Base-by-base conservation (phyloP, 2,888 invertebrate species). In the Volucella zonaria region DNA sequence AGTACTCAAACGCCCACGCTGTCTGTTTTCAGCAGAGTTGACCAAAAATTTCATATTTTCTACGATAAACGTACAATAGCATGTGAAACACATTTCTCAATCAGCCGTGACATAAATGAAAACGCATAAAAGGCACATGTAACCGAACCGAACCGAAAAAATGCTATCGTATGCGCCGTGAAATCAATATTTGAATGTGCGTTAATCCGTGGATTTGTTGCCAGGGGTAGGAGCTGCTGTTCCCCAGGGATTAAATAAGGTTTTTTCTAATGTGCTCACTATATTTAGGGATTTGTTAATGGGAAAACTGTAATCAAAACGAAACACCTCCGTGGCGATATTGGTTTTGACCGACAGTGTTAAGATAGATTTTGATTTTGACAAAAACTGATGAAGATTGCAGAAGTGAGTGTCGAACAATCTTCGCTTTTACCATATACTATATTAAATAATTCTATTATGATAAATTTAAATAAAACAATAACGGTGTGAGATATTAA, bases 91-190 rank as follows among this genome's bases (percentile, higher is more conserved):
- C 49, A 42, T 45, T 42, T 68, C 62, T 58, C 58, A 81, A 81
- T 76, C 81, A 73, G 61, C 67, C 80, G 62, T 67, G 71, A 68
- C 71, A 67, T 54, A 59, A 42, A 51, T 15, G 76, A 62, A 70
- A 49, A 64, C n/a, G 31, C 15, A 45, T 18, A 43, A 75, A 59
- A 12, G 49, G 64, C 68, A 81, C 58, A 75, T 51, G 54, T 54
- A 71, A 47, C 52, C 18, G 66, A 38, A 51, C 74, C 64, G 18
- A 23, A 2, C n/a, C n/a, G n/a, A 18, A 18, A 23, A 23, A 54
- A 71, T 75, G 56, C 54, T 75, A 59, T 70, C 83, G 67, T 76
- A 75, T 83, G 83, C 54, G 56, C 66, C 80, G 80, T 83, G 83
- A 83, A 80, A 83, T 83, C 83, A 83, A 76, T 67, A 61, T 45